Base-by-base conservation (phyloP, 2,888 invertebrate genomes). In the Theodoxus fluviatilis region DNA sequence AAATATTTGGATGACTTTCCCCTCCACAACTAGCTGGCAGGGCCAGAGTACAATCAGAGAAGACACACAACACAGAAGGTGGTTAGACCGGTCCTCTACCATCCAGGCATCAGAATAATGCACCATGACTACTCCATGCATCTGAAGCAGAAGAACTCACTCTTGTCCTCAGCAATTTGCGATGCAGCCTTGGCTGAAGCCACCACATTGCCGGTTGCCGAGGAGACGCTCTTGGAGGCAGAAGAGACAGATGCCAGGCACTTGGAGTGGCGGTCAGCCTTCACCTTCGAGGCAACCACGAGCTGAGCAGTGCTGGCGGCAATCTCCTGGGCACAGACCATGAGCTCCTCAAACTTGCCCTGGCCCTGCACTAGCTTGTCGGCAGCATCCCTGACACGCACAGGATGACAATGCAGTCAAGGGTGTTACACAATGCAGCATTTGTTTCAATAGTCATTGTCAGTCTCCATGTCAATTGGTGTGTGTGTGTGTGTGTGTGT, bases 261-360 rank as follows among this genome's bases (percentile, higher is more conserved):
- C 76, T 89, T 89, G 81, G 96, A 94, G 73, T 92, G 91, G 76
- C 94, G 91, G 80, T 94, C 93, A 0, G 99, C 97, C 88, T 98
- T 96, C 7, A 99, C 98, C 75, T 88, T 92, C 76, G 96, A 96
- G 18, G 98, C 96, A 0, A 98, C 96, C 67, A 98, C 98, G 71
- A 99, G 90, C 88, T 98, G 98, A 64, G 98, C 97, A 1, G 98
- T 98, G 78, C 93, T 95, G 73, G 95, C 98, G 69, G 95, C 94
- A 72, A 97, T 96, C 87, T 95, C 95, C 88, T 98, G 97, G 31
- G 98, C 96, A 7, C 97, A 98, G 0, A 96, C 98, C 72, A 97
- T 94, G 73, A 99, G 91, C 84, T 95, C 94, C 84, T 96, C 96
- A 83, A 94, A 91, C 86, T 96, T 96, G 0, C 94, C 95, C 76